Base-by-base conservation (phyloP, 2,797 vertebrate genomes). In the Petrocephalus schoutedeni region DNA sequence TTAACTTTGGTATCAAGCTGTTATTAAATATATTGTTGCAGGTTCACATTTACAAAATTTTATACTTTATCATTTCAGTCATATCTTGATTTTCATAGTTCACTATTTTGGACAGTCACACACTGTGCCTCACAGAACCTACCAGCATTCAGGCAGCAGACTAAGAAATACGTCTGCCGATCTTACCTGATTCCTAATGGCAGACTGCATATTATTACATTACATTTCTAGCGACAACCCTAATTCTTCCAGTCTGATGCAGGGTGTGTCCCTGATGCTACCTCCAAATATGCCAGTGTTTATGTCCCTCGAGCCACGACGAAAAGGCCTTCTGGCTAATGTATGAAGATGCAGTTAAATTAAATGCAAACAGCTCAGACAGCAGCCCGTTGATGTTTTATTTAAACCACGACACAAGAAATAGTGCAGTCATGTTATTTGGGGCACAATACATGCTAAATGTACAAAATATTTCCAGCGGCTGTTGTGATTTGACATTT, bases 381-480 rank as follows among this genome's bases (percentile, higher is more conserved):
- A 53, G 90, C 64, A 92, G 92, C 92, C 93, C 95, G 93, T 93
- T 92, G 93, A 95, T 93, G 90, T 96, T 96, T 96, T 96, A 96
- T 96, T 96, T 95, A 94, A 95, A 95, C 92, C 95, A 96, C 95
- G 96, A 96, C 93, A 96, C 95, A 96, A 94, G 94, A 93, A 94
- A 92, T 92, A 96, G 94, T 95, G 95, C 95, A 96, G 95, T 95
- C 95, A 95, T 95, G 95, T 95, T 85, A 91, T 95, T 92, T 92
- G 94, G 94, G 94, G 94, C 93, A 96, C 95, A 95, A 95, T 93
- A 95, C 95, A 96, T 96, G 95, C 95, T 95, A 95, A 90, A 91
- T 91, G 90, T 91, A 92, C 94, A 96, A 96, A 96, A 95, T 91
- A 95, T 95, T 95, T 91, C 92, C 94, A 94, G 95, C 91, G 85